Evolutionary conservation across 2,797 vertebrate species (phyloP), one percentile per base, ranked within the genome.

Genomic region (Uromys caudimaculatus): DNA sequence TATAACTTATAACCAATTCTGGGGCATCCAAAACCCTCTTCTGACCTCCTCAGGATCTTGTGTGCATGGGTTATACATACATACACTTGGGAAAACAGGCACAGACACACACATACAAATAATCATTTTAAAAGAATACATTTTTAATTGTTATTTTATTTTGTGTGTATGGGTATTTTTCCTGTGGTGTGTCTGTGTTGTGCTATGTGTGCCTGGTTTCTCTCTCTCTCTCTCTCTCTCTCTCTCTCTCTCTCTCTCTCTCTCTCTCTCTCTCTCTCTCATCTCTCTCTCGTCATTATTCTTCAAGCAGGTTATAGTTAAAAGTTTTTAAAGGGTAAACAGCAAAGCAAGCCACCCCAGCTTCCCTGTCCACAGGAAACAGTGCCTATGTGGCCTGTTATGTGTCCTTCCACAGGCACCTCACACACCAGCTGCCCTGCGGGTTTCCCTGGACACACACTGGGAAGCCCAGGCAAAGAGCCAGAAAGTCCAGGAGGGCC

Each of bases 271-370:
- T n/a, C n/a, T 23, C 21, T 24, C 19, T 35, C 5, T 6, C 12
- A 19, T 32, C 32, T 71, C 73, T 78, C 93, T 27, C 14, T 71
- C n/a, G 47, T 75, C 32, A 41, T 32, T 12, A 79, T 85, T 92
- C 56, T 93, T 95, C 60, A 92, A 89, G 88, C 88, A 64, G 9
- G 12, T 93, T 87, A 73, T 11, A 6, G n/a, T 71, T 97, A 78
- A 90, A 90, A 27, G 12, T 77, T 77, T 81, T 89, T 29, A 75
- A 91, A 79, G 41, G 3, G 23, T 82, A 77, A 85, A 95, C 1
- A 93, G 10, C 27, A 94, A 81, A 95, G 86, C 52, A 79, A 32
- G 10, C 41, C n/a, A 93, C 2, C 3, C 69, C 0, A 24, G 54
- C 32, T 35, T 8, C 38, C 12, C 62, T 75, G 38, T 27, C 50